Conservation (phyloP, 2,797 vertebrate species). For the Epinephelus coioides region DNA sequence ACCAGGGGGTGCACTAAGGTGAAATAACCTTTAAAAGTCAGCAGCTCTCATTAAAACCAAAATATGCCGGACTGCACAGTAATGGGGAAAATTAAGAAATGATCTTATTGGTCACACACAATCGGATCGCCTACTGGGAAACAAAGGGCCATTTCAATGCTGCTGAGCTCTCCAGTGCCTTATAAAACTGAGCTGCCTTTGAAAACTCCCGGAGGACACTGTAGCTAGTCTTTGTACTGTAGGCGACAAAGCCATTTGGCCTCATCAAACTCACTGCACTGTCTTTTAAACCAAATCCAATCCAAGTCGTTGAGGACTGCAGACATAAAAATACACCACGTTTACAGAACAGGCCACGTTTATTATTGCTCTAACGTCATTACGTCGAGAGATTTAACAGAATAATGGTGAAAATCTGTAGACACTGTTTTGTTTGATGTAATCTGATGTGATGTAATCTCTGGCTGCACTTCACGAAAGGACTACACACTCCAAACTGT, state of each 20-base stretch:
- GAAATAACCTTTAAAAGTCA: constrained; percentile 58
- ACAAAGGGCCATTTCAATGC: constrained; percentile 55
- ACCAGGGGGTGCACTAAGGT: not conserved
- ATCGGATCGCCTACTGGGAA: constrained; percentile 55
- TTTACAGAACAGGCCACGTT: not conserved
- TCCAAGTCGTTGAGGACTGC: not conserved
- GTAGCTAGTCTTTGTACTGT: constrained; percentile 60
- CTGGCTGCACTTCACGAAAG: constrained; percentile 3
- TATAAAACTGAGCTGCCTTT: constrained; percentile 67
- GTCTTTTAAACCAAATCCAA: no score
- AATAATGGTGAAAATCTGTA: constrained; percentile 5
- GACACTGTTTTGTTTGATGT: constrained; percentile 8
- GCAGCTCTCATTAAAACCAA: constrained; percentile 40
- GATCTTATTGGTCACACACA: constrained; percentile 72
- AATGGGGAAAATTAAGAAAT: constrained; percentile 63
- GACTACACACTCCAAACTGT: constrained; percentile 2
- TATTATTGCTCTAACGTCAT: not conserved
- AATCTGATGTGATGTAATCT: constrained; percentile 22
- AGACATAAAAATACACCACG: not conserved
- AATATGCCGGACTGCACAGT: constrained; percentile 32
- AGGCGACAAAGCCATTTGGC: constrained; percentile 71
- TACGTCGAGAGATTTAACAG: not conserved
- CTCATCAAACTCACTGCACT: constrained; percentile 22
- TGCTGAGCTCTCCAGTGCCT: constrained; percentile 39
- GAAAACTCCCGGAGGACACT: constrained; percentile 72